Evolutionary conservation across 2,888 invertebrate species (phyloP), one percentile per base, ranked within the genome.

Genomic region (Limnephilus marmoratus): DNA sequence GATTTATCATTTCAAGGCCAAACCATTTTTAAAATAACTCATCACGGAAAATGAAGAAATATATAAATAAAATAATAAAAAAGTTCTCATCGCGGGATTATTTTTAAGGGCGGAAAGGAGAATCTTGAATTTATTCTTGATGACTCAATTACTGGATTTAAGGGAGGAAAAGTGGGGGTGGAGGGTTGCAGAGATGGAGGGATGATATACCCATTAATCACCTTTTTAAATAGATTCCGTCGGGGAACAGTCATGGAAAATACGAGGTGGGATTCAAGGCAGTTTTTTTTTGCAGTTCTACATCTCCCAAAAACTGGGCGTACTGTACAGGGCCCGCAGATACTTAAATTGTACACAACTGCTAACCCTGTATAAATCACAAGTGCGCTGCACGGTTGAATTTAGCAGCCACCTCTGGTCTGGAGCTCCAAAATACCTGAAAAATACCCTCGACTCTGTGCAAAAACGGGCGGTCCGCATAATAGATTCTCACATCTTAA

Each of bases 131-230:
- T 49, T 49, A 49, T 49, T 37, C 86, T 45, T 86, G 86, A 86
- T 37, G 86, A n/a, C 86, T 86, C 86, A 86, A 86, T 86, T 86
- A 86, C 45, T 9, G 86, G 86, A 86, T 45, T 86, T 45, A 86
- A 86, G 86, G 45, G 29, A 86, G 45, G 24, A n/a, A 9, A 9
- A 24, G 24, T 68, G 68, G 68, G 41, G 37, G 18, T 53, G 53
- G 15, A 53, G n/a, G 86, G 29, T 29, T 86, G 49, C 4, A 53
- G 41, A 49, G 45, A 86, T 86, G 49, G 15, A 53, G 41, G 85
- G 45, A 86, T 86, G 86, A 86, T 49, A 45, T 45, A 34, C 37
- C 86, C 29, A 86, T 86, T 86, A 86, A 86, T 86, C 86, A 86
- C 86, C 49, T 29, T 68, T 68, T 18, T 15, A n/a, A 68, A 68